Conservation (phyloP, 2,113 vertebrate species). For the Anhinga anhinga region DNA sequence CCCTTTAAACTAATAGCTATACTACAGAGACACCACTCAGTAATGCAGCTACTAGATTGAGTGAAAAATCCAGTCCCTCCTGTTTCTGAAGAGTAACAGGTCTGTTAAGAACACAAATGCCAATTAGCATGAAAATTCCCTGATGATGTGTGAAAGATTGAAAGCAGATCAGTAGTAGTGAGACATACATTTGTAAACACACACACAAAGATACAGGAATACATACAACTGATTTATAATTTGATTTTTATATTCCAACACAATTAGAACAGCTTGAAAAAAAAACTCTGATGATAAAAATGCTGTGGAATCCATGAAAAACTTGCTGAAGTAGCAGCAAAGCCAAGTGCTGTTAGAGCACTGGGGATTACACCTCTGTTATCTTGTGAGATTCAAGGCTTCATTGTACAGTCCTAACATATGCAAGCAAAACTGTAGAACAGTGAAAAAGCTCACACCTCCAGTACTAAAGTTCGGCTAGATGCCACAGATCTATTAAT, state of each 20-base stretch:
- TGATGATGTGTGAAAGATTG: background rate
- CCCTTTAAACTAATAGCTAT: background rate
- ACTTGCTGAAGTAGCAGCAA: background rate
- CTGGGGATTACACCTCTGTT: background rate
- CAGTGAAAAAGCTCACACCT: constrained; percentile 43
- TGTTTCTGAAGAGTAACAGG: background rate
- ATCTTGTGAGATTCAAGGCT: background rate
- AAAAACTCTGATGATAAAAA: background rate
- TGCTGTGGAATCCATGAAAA: background rate
- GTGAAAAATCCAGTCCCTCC: background rate
- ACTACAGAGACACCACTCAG: background rate
- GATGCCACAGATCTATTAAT: constrained; percentile 68
- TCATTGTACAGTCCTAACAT: background rate
- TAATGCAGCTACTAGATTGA: background rate
- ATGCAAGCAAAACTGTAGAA: constrained; percentile 1
- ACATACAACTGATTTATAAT: background rate
- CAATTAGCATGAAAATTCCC: background rate
- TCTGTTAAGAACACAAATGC: background rate
- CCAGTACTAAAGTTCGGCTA: background rate
- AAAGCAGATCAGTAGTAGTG: background rate
- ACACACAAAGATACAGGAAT: background rate
- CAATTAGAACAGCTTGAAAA: background rate
- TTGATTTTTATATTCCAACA: background rate
- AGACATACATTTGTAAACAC: background rate
- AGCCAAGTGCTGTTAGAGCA: background rate